phyloP scores from a whole-genome alignment of 2,888 invertebrate species.

The Lepidonotus clava region DNA sequence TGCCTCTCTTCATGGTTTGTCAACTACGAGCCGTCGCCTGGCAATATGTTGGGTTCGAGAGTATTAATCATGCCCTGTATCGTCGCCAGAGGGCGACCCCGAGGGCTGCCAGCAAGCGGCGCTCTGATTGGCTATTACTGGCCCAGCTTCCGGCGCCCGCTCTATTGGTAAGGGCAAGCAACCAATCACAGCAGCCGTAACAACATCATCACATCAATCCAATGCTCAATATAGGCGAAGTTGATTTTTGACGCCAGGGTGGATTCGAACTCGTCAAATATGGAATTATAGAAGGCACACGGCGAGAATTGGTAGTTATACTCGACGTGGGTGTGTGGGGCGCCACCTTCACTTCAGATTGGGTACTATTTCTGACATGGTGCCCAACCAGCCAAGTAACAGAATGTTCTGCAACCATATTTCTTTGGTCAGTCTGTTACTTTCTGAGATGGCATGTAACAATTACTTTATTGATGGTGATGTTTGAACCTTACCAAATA shows the following conservation, averaged over 20 bases:
- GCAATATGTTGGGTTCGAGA: conserved; percentile 16
- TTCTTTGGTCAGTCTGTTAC: no score
- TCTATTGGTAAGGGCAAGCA: background rate
- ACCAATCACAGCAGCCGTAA: conserved; percentile 16
- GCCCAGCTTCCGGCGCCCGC: background rate
- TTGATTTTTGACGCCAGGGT: background rate
- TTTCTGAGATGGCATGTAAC: no score
- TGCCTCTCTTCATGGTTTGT: background rate
- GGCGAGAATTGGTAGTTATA: background rate
- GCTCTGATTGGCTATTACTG: conserved; percentile 16
- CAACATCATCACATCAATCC: conserved; percentile 23
- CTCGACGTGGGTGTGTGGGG: no score
- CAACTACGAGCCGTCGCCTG: background rate
- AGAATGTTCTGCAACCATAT: no score
- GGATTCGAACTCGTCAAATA: background rate
- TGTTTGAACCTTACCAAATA: no score
- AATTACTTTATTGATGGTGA: no score
- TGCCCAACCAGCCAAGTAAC: no score
- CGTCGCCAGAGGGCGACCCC: background rate
- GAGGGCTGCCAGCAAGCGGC: background rate
- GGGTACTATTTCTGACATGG: no score
- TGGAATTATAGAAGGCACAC: background rate
- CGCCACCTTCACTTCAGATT: no score
- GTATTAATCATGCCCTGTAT: background rate
- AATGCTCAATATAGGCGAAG: background rate